Evolutionary conservation across 2,797 vertebrate genomes (phyloP), one percentile per base, ranked within the genome.

Genomic region (Hippocampus kuda): DNA sequence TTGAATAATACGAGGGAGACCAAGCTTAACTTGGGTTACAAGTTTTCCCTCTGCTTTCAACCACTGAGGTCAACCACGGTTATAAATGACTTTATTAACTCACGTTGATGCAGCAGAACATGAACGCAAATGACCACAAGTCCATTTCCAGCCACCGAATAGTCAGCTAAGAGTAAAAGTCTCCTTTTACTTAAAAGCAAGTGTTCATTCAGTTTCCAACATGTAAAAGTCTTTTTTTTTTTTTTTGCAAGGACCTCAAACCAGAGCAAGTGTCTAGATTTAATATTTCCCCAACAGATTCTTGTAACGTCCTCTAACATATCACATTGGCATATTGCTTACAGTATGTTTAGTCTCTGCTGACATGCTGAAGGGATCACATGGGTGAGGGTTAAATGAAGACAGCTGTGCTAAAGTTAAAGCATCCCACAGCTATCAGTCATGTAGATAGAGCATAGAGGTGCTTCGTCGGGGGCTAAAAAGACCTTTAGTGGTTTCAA

Each of bases 311-410:
- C 60, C 49, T 5, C 34, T 67, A 72, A 74, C 71, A 65, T 44
- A 44, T 15, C 2, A 56, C 12, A 71, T 67, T 1, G 65, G 68
- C 70, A 67, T 81, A 76, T 79, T 73, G 42, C 13, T 6, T 46
- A 15, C n/a, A 46, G 62, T 72, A 63, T 85, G 85, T 89, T 88
- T 84, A 83, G 83, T 87, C 85, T 74, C 81, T 67, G 75, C 70
- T 76, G 77, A 84, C 76, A 71, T 72, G 76, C 70, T 76, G 76
- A 74, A 38, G 74, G 77, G 75, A 85, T 83, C 77, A 78, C 72
- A 75, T 73, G 75, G 72, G 73, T 75, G 42, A n/a, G 79, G 77
- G 77, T 75, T 84, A 81, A 88, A 80, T 77, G 78, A 75, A 82
- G 75, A 77, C 84, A 85, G 79, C 81, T 84, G 80, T 30, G 71